phyloP scores from a whole-genome alignment of 2,888 invertebrate genomes.

The Megaustenia siamemsis region DNA sequence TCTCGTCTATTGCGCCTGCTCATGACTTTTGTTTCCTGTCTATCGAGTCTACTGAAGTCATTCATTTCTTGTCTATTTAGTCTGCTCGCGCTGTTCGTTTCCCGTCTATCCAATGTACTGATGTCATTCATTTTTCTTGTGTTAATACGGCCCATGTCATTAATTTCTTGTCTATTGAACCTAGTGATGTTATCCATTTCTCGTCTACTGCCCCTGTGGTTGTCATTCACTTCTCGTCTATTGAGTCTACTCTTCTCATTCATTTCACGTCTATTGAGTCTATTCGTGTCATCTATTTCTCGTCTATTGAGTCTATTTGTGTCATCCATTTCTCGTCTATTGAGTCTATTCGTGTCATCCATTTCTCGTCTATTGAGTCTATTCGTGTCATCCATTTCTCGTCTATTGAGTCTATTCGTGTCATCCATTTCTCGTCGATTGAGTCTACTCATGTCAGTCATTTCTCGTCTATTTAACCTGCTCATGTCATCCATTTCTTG shows the following conservation, averaged over 20 bases:
- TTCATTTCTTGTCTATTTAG: not conserved
- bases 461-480: not conserved
- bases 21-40: not conserved
- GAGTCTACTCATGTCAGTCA: not conserved
- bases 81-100: too few species aligned
- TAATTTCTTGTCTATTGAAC: not conserved
- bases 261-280: not conserved
- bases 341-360: not conserved
- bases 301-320: not conserved
- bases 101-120: not conserved
- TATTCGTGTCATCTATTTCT: not conserved
- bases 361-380: not conserved
- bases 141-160: not conserved
- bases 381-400: not conserved
- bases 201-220: not conserved
- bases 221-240: not conserved
- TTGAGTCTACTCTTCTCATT: not conserved
- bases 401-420: not conserved
- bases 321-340: not conserved
- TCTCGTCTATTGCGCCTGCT: too few species aligned
- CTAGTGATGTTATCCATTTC: not conserved
- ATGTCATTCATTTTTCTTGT: not conserved
- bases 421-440: not conserved
- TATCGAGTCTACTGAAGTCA: not conserved
- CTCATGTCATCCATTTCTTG: not conserved